Evolutionary conservation across 2,797 vertebrate genomes (phyloP), one percentile per base, ranked within the genome.

Genomic region (Lithobates pipiens): DNA sequence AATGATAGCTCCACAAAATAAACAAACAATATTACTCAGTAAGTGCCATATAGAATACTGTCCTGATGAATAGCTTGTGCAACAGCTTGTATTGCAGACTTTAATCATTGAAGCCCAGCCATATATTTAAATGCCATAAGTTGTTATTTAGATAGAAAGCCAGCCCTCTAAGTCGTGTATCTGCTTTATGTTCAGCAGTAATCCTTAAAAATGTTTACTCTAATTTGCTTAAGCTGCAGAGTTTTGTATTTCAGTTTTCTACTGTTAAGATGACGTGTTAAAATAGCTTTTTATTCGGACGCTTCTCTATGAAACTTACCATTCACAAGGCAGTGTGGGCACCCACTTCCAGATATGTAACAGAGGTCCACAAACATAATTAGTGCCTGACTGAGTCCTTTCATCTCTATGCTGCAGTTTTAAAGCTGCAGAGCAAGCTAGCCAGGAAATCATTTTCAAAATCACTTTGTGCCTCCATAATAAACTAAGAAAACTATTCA

Each of bases 361-460:
- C 74, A 69, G 81, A 83, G 65, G 44, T 39, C 32, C 74, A 76
- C 63, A 84, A 27, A 77, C 61, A 68, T 83, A 77, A 70, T 42
- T 84, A 77, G 44, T 57, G 82, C 44, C 32, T 84, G 27, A 34
- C 63, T 61, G 32, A 61, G 44, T 57, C 34, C 44, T 84, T 84
- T 84, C 82, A 84, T 77, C 73, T 84, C 21, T 57, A 21, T 9
- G 54, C 44, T 61, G 74, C 42, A 36, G 29, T 54, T 61, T 77
- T 77, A 76, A 76, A 76, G 74, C 46, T 68, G 29, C 27, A 77
- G 65, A 46, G 18, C 65, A 61, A 69, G 65, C 46, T 76, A 77
- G 29, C 74, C 65, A 76, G 81, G 72, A 83, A 83, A 83, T 76
- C 0, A 76, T 83, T 76, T 83, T 54, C 63, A 69, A 83, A 83